phyloP scores from a whole-genome alignment of 2,888 invertebrate species.

The Morinoia aosen region DNA sequence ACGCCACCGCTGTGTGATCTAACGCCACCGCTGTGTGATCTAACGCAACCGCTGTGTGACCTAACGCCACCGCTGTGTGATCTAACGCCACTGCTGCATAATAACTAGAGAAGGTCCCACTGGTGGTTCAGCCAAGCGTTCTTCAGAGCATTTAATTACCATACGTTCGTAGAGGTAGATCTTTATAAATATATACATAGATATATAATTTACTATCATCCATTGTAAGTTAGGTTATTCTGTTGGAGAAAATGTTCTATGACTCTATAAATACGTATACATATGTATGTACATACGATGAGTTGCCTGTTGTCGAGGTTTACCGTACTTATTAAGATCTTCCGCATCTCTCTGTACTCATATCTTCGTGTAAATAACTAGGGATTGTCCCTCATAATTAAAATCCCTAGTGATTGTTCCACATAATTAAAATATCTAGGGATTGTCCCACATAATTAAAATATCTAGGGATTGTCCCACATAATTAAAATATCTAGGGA shows the following conservation, averaged over 20 bases:
- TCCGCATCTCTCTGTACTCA: slow-evolving; percentile 49
- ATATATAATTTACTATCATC: slow-evolving; percentile 48
- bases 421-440: slow-evolving; percentile 4
- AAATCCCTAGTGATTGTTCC: background rate
- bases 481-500: background rate
- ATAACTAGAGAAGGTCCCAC: background rate
- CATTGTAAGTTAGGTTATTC: slow-evolving; percentile 22
- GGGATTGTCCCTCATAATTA: slow-evolving; percentile 7
- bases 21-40: no score
- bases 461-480: background rate
- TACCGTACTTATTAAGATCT: slow-evolving; percentile 15
- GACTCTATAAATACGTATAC: slow-evolving; percentile 57
- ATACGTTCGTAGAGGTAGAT: slow-evolving; percentile 23
- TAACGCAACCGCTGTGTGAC: background rate
- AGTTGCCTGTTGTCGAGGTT: slow-evolving; percentile 37
- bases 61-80: background rate
- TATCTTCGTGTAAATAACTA: slow-evolving; percentile 45
- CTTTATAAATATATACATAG: slow-evolving; percentile 53
- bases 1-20: no score
- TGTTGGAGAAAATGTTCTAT: slow-evolving; percentile 55
- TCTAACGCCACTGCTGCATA: background rate
- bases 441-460: background rate
- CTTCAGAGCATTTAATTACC: slow-evolving; percentile 40
- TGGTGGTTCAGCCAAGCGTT: background rate
- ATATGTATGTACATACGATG: slow-evolving; percentile 57